These are phyloP conservation scores for Drosophila leontia DNA, from an alignment of 1,140 invertebrate genomes.

Conservation along the genomic window DNA sequence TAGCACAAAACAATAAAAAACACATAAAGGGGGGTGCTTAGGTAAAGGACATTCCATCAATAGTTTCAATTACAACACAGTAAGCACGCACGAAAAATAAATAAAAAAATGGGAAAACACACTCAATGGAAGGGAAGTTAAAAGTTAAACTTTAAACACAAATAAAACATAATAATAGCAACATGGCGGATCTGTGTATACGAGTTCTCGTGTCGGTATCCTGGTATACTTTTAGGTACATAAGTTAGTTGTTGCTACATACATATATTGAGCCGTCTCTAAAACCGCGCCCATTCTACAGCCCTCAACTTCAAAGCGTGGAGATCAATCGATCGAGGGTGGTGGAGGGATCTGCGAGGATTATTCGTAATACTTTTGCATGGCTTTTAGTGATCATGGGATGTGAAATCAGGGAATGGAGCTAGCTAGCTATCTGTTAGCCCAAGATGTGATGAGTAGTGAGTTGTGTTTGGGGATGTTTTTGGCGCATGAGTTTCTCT, in stretches of 20 bases:
- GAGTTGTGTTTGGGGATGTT: constrained; percentile 26
- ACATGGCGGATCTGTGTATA: constrained; percentile 28
- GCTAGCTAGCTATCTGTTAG: constrained; percentile 17
- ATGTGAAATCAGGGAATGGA: constrained; percentile 17
- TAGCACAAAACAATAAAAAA: constrained; percentile 44
- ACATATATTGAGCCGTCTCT: constrained; percentile 13
- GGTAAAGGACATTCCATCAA: constrained; percentile 17
- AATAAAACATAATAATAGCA: constrained; percentile 26
- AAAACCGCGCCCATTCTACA: constrained; percentile 5
- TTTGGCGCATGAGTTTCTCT: constrained; percentile 58
- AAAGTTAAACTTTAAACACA: constrained; percentile 38
- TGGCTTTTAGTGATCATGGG: not conserved
- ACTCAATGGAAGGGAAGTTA: constrained; percentile 5
- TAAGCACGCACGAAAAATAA: constrained; percentile 28
- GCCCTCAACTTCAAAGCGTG: constrained; percentile 56
- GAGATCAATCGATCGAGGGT: constrained; percentile 50
- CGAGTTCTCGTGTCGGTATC: constrained; percentile 6
- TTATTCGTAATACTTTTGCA: constrained; percentile 40
- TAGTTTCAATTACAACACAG: constrained; percentile 37
- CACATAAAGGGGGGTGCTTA: not conserved
- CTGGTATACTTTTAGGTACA: constrained; percentile 52
- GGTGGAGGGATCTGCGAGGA: constrained; percentile 26
- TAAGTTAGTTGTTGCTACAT: constrained; percentile 47
- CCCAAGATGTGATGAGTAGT: constrained; percentile 11
- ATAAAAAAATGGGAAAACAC: constrained; percentile 1